These are phyloP conservation scores for Conus canariensis DNA, from an alignment of 2,888 invertebrate species.

Conservation along the genomic window DNA sequence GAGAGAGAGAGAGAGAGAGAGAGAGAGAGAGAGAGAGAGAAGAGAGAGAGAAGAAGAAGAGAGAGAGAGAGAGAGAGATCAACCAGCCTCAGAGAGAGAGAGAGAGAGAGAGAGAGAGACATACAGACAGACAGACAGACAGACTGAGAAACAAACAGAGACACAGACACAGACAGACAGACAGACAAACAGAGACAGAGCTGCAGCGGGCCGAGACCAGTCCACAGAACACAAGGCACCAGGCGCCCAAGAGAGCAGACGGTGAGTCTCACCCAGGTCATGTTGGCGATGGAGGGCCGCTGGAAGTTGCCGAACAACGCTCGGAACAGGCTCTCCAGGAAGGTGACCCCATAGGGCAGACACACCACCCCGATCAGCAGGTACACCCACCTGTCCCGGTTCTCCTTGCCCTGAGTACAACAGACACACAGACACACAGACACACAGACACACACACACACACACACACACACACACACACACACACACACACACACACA, in stretches of 20 bases:
- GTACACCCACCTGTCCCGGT: slow-evolving; percentile 59
- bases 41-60: too few relatives aligned
- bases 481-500: not conserved
- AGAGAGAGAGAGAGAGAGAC: too few relatives aligned
- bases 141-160: not conserved
- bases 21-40: too few relatives aligned
- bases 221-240: not conserved
- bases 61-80: too few relatives aligned
- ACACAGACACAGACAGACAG: not conserved
- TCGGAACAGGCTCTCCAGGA: slow-evolving; percentile 77
- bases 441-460: not conserved
- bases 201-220: too few relatives aligned
- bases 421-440: not conserved
- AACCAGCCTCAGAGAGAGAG: too few relatives aligned
- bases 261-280: slow-evolving; percentile 56
- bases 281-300: slow-evolving; percentile 60
- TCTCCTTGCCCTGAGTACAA: slow-evolving; percentile 53
- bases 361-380: slow-evolving; percentile 90
- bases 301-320: slow-evolving; percentile 65
- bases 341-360: slow-evolving; percentile 92
- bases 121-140: not conserved
- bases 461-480: not conserved
- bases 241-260: not conserved
- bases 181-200: not conserved
- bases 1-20: too few relatives aligned